Evolutionary conservation across 2,113 vertebrate species (phyloP).

Genomic region (Scophthalmus maximus): DNA sequence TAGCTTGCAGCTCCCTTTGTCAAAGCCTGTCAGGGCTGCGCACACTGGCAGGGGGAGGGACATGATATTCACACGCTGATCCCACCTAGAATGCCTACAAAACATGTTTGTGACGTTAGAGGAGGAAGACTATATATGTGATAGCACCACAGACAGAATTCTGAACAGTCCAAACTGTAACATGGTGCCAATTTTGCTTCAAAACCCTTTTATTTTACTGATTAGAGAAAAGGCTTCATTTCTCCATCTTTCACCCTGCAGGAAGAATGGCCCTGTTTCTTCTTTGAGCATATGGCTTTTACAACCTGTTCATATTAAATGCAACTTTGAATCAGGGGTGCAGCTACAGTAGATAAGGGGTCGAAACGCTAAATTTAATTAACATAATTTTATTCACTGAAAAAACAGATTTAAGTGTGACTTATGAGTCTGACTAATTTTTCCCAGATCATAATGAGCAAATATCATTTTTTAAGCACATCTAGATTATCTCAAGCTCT

Average conservation of each 20-base stretch:
- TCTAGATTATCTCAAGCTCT: constrained; percentile 45
- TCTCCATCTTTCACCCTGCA: no score
- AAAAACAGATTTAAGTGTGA: constrained; percentile 8
- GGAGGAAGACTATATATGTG: constrained; percentile 2
- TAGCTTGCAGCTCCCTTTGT: constrained; percentile 71
- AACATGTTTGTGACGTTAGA: constrained; percentile 22
- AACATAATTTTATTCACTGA: constrained; percentile 1
- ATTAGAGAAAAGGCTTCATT: constrained; percentile 32
- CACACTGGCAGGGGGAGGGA: constrained; percentile 45
- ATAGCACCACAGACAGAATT: neutral
- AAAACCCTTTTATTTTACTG: constrained; percentile 34
- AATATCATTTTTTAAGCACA: constrained; percentile 29
- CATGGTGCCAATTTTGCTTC: constrained; percentile 1
- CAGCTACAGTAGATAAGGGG: neutral
- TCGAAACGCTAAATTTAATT: constrained; percentile 28
- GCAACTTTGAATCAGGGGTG: neutral
- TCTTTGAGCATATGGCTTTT: neutral
- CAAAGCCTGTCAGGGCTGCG: constrained; percentile 65
- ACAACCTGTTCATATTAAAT: neutral
- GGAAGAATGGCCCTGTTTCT: neutral
- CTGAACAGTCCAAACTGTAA: constrained; percentile 15
- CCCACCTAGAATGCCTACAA: constrained; percentile 35
- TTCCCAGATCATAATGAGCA: constrained; percentile 30
- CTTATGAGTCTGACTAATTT: constrained; percentile 18
- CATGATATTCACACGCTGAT: constrained; percentile 55